These are phyloP conservation scores for Aphidius gifuensis DNA, from an alignment of 1,140 invertebrate genomes.

Conservation along the genomic window DNA sequence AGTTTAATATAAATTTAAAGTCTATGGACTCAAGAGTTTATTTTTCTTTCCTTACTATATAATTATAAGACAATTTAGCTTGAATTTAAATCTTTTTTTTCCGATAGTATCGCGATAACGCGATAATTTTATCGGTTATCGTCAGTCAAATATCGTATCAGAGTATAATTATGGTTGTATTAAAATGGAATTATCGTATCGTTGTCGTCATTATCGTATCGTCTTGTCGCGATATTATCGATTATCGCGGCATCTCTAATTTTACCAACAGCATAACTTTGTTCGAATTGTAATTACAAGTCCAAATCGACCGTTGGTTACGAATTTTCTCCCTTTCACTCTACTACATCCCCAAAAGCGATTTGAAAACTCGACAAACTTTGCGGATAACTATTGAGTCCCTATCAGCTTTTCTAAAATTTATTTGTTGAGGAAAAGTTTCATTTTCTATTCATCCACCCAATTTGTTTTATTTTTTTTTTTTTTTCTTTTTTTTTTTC, in stretches of 20 bases:
- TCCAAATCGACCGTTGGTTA: conserved; percentile 24
- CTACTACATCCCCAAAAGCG: not conserved
- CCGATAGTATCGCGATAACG: conserved; percentile 8
- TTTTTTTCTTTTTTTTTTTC: not conserved
- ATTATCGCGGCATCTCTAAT: too few relatives aligned
- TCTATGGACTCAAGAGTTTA: too few relatives aligned
- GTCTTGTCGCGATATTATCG: too few relatives aligned
- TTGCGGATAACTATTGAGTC: conserved; percentile 1
- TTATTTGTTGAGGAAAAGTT: conserved; percentile 2
- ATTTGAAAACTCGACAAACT: conserved; percentile 10
- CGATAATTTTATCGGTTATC: too few relatives aligned
- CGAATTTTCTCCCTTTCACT: conserved; percentile 8
- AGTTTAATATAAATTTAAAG: too few relatives aligned
- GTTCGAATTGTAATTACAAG: conserved; percentile 53
- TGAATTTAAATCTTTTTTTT: conserved; percentile 5
- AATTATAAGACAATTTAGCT: too few relatives aligned
- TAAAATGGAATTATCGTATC: too few relatives aligned
- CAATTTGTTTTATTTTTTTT: not conserved
- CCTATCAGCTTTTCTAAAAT: not conserved
- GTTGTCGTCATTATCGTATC: too few relatives aligned
- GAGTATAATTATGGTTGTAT: too few relatives aligned
- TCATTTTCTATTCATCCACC: not conserved
- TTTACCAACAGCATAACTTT: conserved; percentile 46
- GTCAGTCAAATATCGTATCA: too few relatives aligned
- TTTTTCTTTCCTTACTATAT: too few relatives aligned